These are phyloP conservation scores for Vannuccia rotundouncinata DNA, from an alignment of 2,888 invertebrate species.

Conservation along the genomic window DNA sequence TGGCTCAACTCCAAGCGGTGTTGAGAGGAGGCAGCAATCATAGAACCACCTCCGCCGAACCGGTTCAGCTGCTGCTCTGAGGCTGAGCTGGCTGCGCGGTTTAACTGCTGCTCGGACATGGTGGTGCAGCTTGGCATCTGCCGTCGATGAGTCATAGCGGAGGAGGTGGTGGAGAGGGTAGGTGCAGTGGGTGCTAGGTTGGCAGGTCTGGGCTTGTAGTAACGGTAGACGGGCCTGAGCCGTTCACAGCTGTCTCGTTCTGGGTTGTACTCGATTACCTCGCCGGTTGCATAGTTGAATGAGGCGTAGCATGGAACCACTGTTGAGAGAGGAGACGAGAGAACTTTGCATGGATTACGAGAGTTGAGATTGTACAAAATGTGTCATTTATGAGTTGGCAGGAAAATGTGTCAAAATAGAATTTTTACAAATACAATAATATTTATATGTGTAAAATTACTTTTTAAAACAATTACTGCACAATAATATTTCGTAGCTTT, in stretches of 20 bases:
- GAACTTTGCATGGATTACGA: no score
- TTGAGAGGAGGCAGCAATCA: background rate
- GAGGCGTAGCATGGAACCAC: constrained; percentile 37
- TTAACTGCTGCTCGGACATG: background rate
- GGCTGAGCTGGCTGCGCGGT: background rate
- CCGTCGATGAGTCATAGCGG: background rate
- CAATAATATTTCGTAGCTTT: no score
- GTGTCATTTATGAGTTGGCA: background rate
- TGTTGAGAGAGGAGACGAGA: no score
- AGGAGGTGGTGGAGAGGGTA: background rate
- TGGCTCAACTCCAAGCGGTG: background rate
- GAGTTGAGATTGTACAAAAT: no score
- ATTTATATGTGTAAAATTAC: no score
- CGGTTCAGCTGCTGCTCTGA: background rate
- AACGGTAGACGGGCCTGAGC: constrained; percentile 27
- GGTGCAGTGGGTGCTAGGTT: background rate
- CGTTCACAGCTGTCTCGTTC: background rate
- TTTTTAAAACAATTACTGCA: no score
- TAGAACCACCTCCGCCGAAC: background rate
- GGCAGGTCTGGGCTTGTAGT: constrained; percentile 17
- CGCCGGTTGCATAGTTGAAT: constrained; percentile 37
- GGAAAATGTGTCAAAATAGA: no score
- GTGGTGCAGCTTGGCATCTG: background rate
- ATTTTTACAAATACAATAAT: no score
- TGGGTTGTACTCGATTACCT: constrained; percentile 36